Base-by-base conservation (phyloP, 1,140 invertebrate species). In the Bombus difficillimus region DNA sequence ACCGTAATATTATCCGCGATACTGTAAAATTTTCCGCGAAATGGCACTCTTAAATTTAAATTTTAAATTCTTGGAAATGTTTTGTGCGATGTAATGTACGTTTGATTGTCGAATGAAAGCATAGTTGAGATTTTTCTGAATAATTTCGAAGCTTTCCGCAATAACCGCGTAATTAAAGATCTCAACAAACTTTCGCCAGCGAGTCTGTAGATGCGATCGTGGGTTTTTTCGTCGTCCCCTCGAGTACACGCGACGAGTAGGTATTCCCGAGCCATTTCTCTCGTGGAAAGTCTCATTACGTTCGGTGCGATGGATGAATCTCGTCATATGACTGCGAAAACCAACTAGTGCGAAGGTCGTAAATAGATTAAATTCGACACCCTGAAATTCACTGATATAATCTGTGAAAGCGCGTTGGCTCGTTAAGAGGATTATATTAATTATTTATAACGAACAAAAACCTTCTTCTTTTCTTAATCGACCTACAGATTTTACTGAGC, bases 251-350 rank as follows among this genome's bases (percentile, higher is more conserved):
- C 82, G 77, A 72, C 68, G 83, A 81, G 83, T 83, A 78, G 81
- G 74, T 81, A 81, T 85, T 80, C 83, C 76, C 68, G 83, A 73
- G 77, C 77, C 83, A 85, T 85, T 85, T 85, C 83, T 85, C 83
- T 85, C 83, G 83, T 53, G 83, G 83, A 85, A 85, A 79, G 77
- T 85, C 83, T 85, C 83, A 81, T 85, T 85, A 85, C 83, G 77
- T 66, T 72, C 68, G 83, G 80, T 18, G 80, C 88, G 86, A 90
- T 84, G 89, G 88, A 90, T 90, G 89, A 85, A 90, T 88, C 89
- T 90, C 83, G 83, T 90, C 84, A 90, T 82, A 90, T 66, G 83
- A 90, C 85, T 86, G 82, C 81, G 88, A 78, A 71, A 83, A 78
- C 82, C 47, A 69, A 78, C 34, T 69, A 78, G 47, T 47, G n/a